Evolutionary conservation across 2,113 vertebrate species (phyloP).

Genomic region (Phrynocephalus versicolor): DNA sequence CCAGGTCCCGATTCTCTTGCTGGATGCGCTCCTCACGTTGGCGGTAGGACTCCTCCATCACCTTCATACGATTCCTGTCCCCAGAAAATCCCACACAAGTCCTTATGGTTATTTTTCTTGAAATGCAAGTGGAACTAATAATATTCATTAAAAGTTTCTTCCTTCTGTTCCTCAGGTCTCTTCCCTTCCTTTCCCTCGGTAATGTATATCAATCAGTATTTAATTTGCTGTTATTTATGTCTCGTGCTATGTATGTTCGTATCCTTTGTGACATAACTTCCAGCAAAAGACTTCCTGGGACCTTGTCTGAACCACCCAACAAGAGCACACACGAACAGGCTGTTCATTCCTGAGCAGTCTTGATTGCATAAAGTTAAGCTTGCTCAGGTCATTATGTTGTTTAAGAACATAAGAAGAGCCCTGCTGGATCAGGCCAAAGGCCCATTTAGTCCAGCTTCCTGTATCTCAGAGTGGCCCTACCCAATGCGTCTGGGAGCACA

Average conservation of each 20-base stretch:
- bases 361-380: too few relatives aligned
- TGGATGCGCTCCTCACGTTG: slow-evolving; percentile 73
- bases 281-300: too few relatives aligned
- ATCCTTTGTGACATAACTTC: background rate
- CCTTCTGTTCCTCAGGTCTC: background rate
- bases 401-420: too few relatives aligned
- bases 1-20: slow-evolving; percentile 79
- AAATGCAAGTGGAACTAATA: background rate
- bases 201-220: background rate
- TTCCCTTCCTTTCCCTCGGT: background rate
- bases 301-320: too few relatives aligned
- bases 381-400: too few relatives aligned
- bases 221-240: background rate
- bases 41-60: slow-evolving; percentile 79
- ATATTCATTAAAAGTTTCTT: background rate
- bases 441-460: too few relatives aligned
- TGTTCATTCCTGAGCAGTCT: too few relatives aligned
- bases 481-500: too few relatives aligned
- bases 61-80: slow-evolving; percentile 77
- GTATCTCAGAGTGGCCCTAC: too few relatives aligned
- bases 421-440: too few relatives aligned
- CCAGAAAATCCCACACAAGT: background rate
- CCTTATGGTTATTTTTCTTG: background rate
- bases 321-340: too few relatives aligned
- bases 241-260: background rate